These are phyloP conservation scores for Spongilla lacustris DNA, from an alignment of 37 sponge, comb jelly and placozoan genomes.

Conservation along the genomic window DNA sequence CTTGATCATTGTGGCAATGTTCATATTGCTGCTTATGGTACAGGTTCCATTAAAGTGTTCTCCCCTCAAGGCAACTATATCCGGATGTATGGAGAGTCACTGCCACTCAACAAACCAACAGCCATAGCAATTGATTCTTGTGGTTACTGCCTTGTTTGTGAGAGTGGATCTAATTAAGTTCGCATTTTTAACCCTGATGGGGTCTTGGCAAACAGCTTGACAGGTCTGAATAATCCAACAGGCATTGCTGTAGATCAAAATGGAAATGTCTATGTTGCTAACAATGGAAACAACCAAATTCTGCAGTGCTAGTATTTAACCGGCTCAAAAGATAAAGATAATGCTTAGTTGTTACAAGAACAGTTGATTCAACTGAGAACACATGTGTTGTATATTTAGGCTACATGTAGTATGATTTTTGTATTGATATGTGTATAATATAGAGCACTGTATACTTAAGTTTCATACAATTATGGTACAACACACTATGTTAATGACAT, in stretches of 20 bases:
- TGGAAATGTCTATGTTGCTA: not conserved
- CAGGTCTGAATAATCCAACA: not conserved
- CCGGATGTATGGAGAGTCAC: not conserved
- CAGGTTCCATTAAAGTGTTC: not conserved
- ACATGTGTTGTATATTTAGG: no score
- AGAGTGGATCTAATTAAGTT: not conserved
- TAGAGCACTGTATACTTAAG: no score
- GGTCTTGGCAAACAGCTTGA: not conserved
- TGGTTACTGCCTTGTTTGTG: not conserved
- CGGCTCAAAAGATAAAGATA: no score
- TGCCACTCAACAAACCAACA: not conserved
- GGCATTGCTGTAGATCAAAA: not conserved
- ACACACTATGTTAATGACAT: no score
- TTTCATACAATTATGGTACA: no score
- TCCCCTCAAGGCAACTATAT: not conserved
- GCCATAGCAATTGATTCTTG: not conserved
- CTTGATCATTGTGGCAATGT: not conserved
- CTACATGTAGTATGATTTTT: no score
- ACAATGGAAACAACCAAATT: not conserved
- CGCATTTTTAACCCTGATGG: not conserved
- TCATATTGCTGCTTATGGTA: not conserved
- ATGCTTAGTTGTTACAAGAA: no score
- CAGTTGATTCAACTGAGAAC: no score
- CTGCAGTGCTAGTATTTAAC: not conserved
- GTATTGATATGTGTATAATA: no score